Base-by-base conservation (phyloP, 2,797 vertebrate genomes). In the Erpetoichthys calabaricus region DNA sequence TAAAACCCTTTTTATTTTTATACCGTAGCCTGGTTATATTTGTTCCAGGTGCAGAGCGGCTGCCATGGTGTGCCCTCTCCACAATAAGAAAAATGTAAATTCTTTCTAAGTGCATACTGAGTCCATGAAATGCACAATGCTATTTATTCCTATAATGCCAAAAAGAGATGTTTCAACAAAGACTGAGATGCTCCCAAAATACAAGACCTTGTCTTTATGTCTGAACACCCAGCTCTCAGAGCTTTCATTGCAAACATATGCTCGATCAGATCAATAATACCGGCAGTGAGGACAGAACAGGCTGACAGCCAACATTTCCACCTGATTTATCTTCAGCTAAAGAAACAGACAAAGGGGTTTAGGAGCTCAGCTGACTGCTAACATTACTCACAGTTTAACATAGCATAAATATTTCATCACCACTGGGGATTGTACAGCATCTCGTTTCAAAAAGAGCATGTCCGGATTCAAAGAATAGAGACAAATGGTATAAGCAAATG, bases 301-400 rank as follows among this genome's bases (percentile, higher is more conserved):
- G 63, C 62, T 65, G 61, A 64, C 64, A 58, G 61, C 66, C 65
- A 74, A 75, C 59, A 61, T 58, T 52, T 57, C 45, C 67, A 63
- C 66, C 67, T 71, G 65, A 78, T 80, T 70, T 59, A 71, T 80
- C 80, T 77, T 79, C 68, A 77, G 80, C 73, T 73, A 60, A 7
- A 46, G 56, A 44, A 64, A 75, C 61, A 55, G 57, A 65, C 54
- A 47, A 63, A 69, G 61, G 59, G 44, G 45, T 56, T 58, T 55
- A 61, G 58, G 62, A 65, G 57, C 4, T 43, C 64, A 58, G 64
- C 64, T 64, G 64, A 68, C 64, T 69, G 61, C 47, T 53, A 8
- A 69, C 73, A 79, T 72, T 53, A 49, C 53, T 60, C 61, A 49
- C 41, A 56, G 54, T 56, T 59, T 57, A 55, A 47, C 54, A 59